phyloP scores from a whole-genome alignment of 1,140 invertebrate species.

The Drosophila lowei region DNA sequence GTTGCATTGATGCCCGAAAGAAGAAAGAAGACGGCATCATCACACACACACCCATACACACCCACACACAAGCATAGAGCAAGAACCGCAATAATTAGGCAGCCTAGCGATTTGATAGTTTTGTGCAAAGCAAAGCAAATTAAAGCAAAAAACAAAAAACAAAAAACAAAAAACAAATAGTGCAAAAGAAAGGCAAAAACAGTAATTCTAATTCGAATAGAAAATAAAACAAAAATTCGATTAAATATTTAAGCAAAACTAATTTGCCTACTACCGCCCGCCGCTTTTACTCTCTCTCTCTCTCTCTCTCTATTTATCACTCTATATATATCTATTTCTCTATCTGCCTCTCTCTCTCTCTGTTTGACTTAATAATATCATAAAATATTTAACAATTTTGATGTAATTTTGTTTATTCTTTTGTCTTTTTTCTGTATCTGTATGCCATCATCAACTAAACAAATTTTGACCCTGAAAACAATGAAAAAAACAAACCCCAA shows the following conservation, averaged over 20 bases:
- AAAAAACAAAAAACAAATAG: not conserved
- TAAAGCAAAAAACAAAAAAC: not conserved
- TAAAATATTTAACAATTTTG: constrained; percentile 43
- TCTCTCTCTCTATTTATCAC: constrained; percentile 45
- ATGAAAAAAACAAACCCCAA: constrained; percentile 26
- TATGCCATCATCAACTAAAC: constrained; percentile 20
- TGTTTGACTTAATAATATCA: constrained; percentile 31
- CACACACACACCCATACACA: constrained; percentile 26
- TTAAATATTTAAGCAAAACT: constrained; percentile 59
- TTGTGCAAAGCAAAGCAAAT: constrained; percentile 55
- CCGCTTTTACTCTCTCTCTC: constrained; percentile 73
- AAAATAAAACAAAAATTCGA: constrained; percentile 44
- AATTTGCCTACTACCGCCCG: constrained; percentile 78
- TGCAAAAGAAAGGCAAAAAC: constrained; percentile 21
- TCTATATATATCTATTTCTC: constrained; percentile 37
- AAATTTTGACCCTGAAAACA: constrained; percentile 17
- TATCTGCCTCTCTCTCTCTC: constrained; percentile 26
- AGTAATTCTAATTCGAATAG: constrained; percentile 38
- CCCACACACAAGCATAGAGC: constrained; percentile 34
- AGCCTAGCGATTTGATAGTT: constrained; percentile 57
- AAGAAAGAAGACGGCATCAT: too few relatives aligned
- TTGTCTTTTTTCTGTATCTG: constrained; percentile 44
- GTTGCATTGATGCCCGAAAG: too few relatives aligned
- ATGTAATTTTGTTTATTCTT: constrained; percentile 47
- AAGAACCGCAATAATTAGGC: constrained; percentile 41